Percentiles rank a stretch among this genome's conserved stretches.
Conservation (phyloP, 2,888 invertebrate genomes). For the Amphipyra tragopoginis region DNA sequence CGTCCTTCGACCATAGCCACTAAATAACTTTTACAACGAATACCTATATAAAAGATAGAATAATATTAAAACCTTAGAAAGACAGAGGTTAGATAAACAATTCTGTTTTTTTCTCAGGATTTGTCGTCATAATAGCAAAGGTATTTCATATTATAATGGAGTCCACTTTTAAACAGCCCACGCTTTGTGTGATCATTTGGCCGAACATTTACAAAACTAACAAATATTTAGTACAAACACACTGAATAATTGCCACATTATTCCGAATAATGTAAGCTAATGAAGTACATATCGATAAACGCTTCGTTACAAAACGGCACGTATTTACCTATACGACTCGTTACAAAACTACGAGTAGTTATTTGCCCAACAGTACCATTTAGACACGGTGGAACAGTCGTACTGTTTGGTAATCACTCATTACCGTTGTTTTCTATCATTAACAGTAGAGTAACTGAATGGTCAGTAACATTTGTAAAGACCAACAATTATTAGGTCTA, state of each 20-base stretch:
- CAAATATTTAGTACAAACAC: slow-evolving; percentile 20
- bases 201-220: slow-evolving; percentile 24
- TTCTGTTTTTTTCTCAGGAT: too few relatives aligned
- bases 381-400: slow-evolving; percentile 29
- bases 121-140: not conserved
- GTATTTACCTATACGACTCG: slow-evolving; percentile 19
- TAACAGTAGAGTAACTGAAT: slow-evolving; percentile 10
- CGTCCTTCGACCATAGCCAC: too few relatives aligned
- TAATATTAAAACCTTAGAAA: too few relatives aligned
- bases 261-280: slow-evolving; percentile 41
- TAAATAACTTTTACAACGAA: too few relatives aligned
- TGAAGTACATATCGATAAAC: slow-evolving; percentile 40
- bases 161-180: not conserved
- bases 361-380: slow-evolving; percentile 32
- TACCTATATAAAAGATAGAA: too few relatives aligned
- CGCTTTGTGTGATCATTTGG: not conserved
- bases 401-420: slow-evolving; percentile 52
- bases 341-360: slow-evolving; percentile 23
- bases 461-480: slow-evolving; percentile 16
- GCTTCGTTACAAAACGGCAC: slow-evolving; percentile 30
- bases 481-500: slow-evolving; percentile 18
- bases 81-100: too few relatives aligned
- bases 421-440: slow-evolving; percentile 35
- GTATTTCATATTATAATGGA: not conserved
- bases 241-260: slow-evolving; percentile 38